Conservation (phyloP, 1,140 invertebrate genomes). For the Neodiprion lecontei region DNA sequence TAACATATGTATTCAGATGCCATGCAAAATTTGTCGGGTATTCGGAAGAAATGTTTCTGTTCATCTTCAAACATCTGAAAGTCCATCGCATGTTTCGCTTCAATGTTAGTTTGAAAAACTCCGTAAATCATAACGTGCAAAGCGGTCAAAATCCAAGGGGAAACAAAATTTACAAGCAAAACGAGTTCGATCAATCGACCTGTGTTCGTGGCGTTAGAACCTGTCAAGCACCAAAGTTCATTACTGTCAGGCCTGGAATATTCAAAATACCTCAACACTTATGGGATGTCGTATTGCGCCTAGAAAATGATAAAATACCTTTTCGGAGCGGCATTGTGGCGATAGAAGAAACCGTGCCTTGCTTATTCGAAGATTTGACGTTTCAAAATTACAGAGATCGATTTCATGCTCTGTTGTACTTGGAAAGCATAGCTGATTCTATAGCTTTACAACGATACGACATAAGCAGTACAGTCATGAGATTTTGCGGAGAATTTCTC, state of each 20-base stretch:
- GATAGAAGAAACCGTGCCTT: conserved; percentile 58
- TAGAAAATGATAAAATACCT: conserved; percentile 51
- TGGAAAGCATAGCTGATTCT: conserved; percentile 78
- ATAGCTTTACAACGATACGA: conserved; percentile 75
- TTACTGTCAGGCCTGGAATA: conserved; percentile 56
- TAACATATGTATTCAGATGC: conserved; percentile 57
- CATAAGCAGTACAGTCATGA: conserved; percentile 70
- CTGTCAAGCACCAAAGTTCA: conserved; percentile 64
- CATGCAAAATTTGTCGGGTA: conserved; percentile 64
- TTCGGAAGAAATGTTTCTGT: conserved; percentile 66
- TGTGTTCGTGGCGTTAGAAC: conserved; percentile 67
- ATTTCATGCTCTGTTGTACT: conserved; percentile 76
- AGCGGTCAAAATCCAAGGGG: conserved; percentile 53
- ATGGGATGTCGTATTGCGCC: conserved; percentile 59
- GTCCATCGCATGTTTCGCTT: conserved; percentile 65
- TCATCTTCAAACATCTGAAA: conserved; percentile 65
- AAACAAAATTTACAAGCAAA: conserved; percentile 48
- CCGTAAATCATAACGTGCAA: conserved; percentile 44
- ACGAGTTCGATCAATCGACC: conserved; percentile 43
- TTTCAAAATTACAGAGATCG: conserved; percentile 67
- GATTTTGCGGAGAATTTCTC: conserved; percentile 71
- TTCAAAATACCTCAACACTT: conserved; percentile 68
- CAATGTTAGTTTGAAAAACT: conserved; percentile 50
- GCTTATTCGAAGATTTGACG: conserved; percentile 58
- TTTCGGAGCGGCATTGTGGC: conserved; percentile 47